Conservation (phyloP, 2,888 invertebrate genomes). For the Nemotelus pantherinus region DNA sequence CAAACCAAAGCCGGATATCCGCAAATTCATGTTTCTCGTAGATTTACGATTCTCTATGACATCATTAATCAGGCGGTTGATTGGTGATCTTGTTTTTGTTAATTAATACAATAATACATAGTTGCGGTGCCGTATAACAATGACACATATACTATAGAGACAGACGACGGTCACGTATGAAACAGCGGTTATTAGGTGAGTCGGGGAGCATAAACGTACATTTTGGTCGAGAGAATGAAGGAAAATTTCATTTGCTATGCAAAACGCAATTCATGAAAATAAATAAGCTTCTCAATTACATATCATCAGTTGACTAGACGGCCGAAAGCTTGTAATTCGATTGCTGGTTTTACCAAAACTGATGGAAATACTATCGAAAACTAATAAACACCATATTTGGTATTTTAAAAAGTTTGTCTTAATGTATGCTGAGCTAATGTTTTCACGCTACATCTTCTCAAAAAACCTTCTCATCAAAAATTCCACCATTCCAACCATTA, state of each 20-base stretch:
- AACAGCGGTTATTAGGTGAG: background rate
- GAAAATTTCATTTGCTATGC: background rate
- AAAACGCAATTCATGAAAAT: no score
- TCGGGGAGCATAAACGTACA: background rate
- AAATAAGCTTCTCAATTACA: no score
- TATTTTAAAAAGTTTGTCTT: no score
- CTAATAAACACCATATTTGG: no score
- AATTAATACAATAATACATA: conserved; percentile 65
- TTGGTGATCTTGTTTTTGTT: conserved; percentile 66
- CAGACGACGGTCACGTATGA: conserved; percentile 30
- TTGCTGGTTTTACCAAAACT: no score
- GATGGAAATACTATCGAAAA: no score
- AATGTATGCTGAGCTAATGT: no score
- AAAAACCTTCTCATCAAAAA: no score
- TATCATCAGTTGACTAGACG: no score
- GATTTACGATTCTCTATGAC: conserved; percentile 65
- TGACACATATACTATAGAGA: conserved; percentile 34
- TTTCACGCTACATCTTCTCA: no score
- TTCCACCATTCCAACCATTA: background rate
- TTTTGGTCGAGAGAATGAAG: background rate
- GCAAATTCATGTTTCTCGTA: conserved; percentile 53
- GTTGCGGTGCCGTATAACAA: conserved; percentile 43
- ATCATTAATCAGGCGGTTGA: conserved; percentile 66
- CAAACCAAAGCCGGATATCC: conserved; percentile 33
- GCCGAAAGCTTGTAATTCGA: no score